Evolutionary conservation across 1,140 invertebrate genomes (phyloP).

Genomic region (Colletes gigas): DNA sequence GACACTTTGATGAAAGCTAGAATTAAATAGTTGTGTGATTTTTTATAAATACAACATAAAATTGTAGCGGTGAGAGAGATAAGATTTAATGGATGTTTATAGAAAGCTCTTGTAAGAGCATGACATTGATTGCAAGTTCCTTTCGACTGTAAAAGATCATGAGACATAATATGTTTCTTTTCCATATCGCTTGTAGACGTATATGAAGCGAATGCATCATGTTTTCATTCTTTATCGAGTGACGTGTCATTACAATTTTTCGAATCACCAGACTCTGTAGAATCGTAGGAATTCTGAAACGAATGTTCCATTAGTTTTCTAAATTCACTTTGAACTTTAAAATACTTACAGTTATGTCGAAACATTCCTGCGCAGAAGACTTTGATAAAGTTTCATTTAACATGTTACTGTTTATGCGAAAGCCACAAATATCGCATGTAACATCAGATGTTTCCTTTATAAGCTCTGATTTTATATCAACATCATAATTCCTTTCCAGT

Average conservation of each 20-base stretch:
- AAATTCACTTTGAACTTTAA: background rate
- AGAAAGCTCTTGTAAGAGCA: background rate
- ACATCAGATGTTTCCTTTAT: background rate
- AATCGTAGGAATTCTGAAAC: constrained; percentile 3
- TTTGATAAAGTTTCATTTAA: background rate
- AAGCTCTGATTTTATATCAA: constrained; percentile 16
- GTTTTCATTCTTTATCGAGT: background rate
- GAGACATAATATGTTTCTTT: background rate
- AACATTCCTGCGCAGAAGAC: background rate
- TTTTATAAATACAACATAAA: background rate
- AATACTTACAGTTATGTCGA: background rate
- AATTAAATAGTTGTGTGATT: constrained; percentile 12
- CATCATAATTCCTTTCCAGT: constrained; percentile 8
- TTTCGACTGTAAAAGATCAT: background rate
- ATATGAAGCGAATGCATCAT: background rate
- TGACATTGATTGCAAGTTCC: constrained; percentile 6
- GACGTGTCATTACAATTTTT: background rate
- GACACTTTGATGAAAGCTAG: constrained; percentile 18
- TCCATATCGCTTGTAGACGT: background rate
- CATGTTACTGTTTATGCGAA: background rate
- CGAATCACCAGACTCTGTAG: background rate
- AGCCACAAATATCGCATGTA: constrained; percentile 1
- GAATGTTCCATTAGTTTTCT: background rate
- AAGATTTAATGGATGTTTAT: constrained; percentile 16
- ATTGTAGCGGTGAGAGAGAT: background rate